phyloP scores from a whole-genome alignment of 2,113 vertebrate species.

The Synodontis membranacea region DNA sequence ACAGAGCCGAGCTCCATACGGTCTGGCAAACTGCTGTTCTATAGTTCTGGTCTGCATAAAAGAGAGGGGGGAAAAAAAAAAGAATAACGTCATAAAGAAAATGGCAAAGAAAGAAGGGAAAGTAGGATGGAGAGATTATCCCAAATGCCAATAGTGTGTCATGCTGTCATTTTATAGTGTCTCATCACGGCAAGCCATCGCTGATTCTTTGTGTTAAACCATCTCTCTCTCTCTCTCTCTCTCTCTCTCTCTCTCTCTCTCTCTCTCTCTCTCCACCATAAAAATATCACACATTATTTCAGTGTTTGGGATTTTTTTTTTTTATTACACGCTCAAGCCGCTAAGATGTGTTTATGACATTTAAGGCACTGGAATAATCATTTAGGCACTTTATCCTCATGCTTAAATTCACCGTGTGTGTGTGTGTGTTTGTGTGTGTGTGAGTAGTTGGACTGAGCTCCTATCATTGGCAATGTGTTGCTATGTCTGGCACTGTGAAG shows the following conservation, averaged over 20 bases:
- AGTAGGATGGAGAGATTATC: conserved; percentile 64
- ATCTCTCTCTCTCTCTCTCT: neutral
- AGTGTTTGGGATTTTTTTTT: neutral
- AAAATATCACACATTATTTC: conserved; percentile 24
- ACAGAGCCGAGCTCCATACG: conserved; percentile 43
- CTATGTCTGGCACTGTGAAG: conserved; percentile 69
- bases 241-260: conserved; percentile 26
- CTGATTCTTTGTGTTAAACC: conserved; percentile 36
- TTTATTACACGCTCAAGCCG: neutral
- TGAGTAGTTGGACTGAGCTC: conserved; percentile 50
- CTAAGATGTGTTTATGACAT: conserved; percentile 32
- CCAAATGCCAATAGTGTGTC: conserved; percentile 60
- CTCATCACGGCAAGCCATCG: conserved; percentile 36
- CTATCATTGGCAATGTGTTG: conserved; percentile 67
- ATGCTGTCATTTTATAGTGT: conserved; percentile 67
- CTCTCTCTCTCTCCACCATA: conserved; percentile 34
- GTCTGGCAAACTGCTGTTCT: conserved; percentile 46
- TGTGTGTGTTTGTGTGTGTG: conserved; percentile 38
- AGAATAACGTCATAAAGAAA: conserved; percentile 13
- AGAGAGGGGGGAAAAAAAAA: neutral
- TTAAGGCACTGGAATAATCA: conserved; percentile 25
- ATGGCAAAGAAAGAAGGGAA: conserved; percentile 33
- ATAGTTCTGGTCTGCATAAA: conserved; percentile 44
- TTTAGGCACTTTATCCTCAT: conserved; percentile 11
- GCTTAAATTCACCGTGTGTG: conserved; percentile 22